Base-by-base conservation (phyloP, 2,888 invertebrate species). In the Autographa gamma region DNA sequence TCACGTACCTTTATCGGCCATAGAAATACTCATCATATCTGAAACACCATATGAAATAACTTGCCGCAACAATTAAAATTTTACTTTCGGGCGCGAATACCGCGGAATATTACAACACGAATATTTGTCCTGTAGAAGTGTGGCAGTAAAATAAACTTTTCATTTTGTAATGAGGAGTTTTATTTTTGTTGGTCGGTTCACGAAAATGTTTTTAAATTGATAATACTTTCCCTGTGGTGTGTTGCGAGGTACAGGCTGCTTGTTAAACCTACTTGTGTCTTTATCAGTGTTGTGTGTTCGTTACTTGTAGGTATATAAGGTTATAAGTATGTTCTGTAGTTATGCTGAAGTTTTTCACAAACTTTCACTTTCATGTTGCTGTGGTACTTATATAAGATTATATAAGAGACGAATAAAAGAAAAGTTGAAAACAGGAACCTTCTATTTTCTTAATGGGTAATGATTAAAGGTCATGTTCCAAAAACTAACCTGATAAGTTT, bases 71-170 rank as follows among this genome's bases (percentile, higher is more conserved):
- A 82, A 83, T 83, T 83, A 76, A 81, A 82, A 83, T 80, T 80
- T 78, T 71, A 71, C 74, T 73, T 74, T 75, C 69, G 59, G 59
- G 59, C 59, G 54, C 67, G 64, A 83, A 83, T 85, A 67, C 79
- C 71, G 19, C 60, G 63, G 75, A 76, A 75, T 74, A 77, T 77
- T 77, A 67, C 69, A 69, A 52, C 62, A 66, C 60, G 67, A 75
- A 79, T 83, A 80, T 83, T 85, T 85, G 81, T 82, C 72, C 72
- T 38, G 69, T 62, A 69, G 78, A 82, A 82, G 79, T 85, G 86
- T 84, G 88, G 87, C 82, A 80, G 83, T 81, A 81, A 88, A 77
- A 85, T 79, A 82, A 85, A 86, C 79, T 84, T 86, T 84, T 71
- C 70, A 78, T 70, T 77, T 81, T 80, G 82, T 85, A 80, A 77